Evolutionary conservation across 2,113 vertebrate genomes (phyloP), one percentile per base, ranked within the genome.

Genomic region (Bolborhynchus lineola): DNA sequence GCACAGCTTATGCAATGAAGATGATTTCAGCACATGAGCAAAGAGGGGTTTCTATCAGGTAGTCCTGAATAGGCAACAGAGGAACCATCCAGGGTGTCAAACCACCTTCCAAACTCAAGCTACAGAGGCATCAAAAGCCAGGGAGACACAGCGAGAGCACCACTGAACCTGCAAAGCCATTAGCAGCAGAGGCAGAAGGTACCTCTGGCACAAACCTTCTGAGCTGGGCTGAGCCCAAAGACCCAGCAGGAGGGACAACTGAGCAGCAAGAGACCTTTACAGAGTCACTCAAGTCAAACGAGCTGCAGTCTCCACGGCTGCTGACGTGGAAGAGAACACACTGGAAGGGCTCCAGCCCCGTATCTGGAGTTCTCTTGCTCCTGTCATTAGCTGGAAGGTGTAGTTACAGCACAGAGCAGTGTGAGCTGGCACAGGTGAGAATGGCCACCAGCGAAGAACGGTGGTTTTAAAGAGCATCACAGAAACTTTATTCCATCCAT

Each of bases 371-470:
- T 55, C 31, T 68, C 80, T 41, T 19, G 21, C 52, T 47, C 37
- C 72, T 37, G 19, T 4, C 46, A n/a, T 2, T 7, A 60, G 42
- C 31, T 25, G 11, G 11, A 41, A 86, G 57, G 6, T 35, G 57
- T 7, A 3, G 10, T 15, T 33, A 59, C 57, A 23, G 10, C 57
- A 24, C 57, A 35, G 12, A 62, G 78, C 46, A 28, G 4, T 1
- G 1, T 2, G 6, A 59, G 37, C 33, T 28, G 55, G 42, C 60
- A 19, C 23, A 5, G 67, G n/a, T 23, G 29, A 19, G 69, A 70
- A 70, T 0, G 13, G 42, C 15, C 37, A 14, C 24, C 39, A 1
- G 8, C 16, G 9, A 67, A 67, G 20, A 74, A 42, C 0, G 0
- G 9, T 37, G 15, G 19, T 53, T 86, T 60, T 52, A 37, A 69